These are phyloP conservation scores for Loripinus fragilis DNA, from an alignment of 2,888 invertebrate species.

Conservation along the genomic window DNA sequence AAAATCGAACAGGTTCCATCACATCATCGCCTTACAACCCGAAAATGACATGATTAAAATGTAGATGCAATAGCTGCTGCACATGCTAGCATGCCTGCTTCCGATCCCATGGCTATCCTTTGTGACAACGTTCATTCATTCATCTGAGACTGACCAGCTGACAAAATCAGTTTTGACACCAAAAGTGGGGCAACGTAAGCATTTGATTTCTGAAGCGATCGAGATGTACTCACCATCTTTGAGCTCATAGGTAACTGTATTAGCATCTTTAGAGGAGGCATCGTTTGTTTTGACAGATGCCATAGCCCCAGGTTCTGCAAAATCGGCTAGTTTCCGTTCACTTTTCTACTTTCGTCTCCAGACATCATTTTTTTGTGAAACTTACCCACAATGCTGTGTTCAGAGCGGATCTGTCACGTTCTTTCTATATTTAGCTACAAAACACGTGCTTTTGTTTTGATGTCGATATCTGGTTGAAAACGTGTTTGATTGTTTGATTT, in stretches of 20 bases:
- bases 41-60: too few species aligned
- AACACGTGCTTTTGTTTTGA: constrained; percentile 73
- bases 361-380: constrained; percentile 17
- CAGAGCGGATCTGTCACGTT: constrained; percentile 64
- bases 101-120: too few species aligned
- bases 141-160: too few species aligned
- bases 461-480: constrained; percentile 26
- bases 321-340: constrained; percentile 28
- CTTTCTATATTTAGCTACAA: constrained; percentile 65
- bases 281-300: constrained; percentile 54
- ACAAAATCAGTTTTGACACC: constrained; percentile 3
- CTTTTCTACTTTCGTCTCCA: neutral
- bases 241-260: constrained; percentile 70
- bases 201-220: neutral
- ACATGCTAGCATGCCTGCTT: too few species aligned
- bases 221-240: constrained; percentile 66
- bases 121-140: too few species aligned
- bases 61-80: too few species aligned
- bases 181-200: neutral
- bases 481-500: too few species aligned
- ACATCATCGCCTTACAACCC: too few species aligned
- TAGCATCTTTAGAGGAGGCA: constrained; percentile 58
- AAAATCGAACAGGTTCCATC: too few species aligned
- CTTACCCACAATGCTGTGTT: constrained; percentile 66
- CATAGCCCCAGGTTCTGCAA: constrained; percentile 61